A percentile compares a stretch with the other conserved stretches of the same genome.
Conservation (phyloP, 2,113 vertebrate species). For the Cyprinodon brontotheroides region DNA sequence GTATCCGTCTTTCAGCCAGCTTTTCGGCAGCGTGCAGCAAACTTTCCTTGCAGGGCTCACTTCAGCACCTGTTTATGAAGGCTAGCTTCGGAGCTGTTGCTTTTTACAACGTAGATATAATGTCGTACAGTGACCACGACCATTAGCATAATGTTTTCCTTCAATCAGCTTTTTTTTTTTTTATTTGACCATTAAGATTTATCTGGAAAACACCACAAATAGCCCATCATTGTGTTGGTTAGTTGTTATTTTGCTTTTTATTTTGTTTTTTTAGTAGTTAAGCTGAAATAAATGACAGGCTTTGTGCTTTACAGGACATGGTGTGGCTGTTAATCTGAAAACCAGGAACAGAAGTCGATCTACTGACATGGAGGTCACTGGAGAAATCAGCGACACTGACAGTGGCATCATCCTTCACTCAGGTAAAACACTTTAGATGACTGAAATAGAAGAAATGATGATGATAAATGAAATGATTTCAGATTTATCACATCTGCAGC, state of each 20-base stretch:
- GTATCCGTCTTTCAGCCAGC: no score
- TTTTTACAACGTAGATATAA: neutral
- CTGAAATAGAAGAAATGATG: no score
- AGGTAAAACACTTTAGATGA: slow-evolving; percentile 70
- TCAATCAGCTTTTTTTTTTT: no score
- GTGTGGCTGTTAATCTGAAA: slow-evolving; percentile 38
- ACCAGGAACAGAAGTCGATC: slow-evolving; percentile 28
- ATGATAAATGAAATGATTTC: neutral
- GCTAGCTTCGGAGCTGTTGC: neutral
- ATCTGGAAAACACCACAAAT: neutral
- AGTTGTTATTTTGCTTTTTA: neutral
- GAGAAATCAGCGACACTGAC: slow-evolving; percentile 87
- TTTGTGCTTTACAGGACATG: slow-evolving; percentile 53
- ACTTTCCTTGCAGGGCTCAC: no score
- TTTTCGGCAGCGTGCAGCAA: no score
- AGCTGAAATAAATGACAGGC: neutral
- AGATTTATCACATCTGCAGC: neutral
- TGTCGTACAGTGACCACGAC: neutral
- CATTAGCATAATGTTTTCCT: neutral
- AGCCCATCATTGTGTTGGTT: neutral
- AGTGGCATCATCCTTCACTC: slow-evolving; percentile 90
- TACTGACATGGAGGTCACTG: slow-evolving; percentile 82
- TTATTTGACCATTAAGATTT: neutral
- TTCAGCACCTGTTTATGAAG: neutral
- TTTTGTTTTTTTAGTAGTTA: neutral